A percentile compares a stretch with the other conserved stretches of the same genome.
These are phyloP conservation scores for Eupithecia subfuscata DNA, from an alignment of 2,888 invertebrate species.

Conservation along the genomic window DNA sequence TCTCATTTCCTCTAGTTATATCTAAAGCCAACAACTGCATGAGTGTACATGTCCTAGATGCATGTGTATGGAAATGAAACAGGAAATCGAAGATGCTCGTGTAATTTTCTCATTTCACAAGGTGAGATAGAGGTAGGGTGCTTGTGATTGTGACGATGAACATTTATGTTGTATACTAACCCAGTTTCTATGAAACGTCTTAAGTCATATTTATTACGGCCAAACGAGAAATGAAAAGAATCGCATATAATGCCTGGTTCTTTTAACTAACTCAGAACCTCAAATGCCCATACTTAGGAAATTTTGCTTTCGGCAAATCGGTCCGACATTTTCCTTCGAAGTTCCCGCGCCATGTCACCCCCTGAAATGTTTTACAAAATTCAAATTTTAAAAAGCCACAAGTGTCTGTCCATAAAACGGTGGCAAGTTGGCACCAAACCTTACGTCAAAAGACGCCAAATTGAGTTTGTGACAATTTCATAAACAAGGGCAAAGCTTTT, in stretches of 20 bases:
- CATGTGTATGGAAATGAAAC: constrained; percentile 33
- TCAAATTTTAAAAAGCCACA: background rate
- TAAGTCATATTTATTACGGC: background rate
- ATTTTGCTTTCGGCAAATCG: no score
- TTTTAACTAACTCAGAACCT: background rate
- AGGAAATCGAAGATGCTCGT: constrained; percentile 34
- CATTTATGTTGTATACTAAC: background rate
- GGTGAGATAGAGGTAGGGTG: background rate
- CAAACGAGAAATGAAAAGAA: background rate
- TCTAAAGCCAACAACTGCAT: background rate
- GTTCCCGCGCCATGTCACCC: no score
- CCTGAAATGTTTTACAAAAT: no score
- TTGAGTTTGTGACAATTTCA: constrained; percentile 19
- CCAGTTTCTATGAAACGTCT: background rate
- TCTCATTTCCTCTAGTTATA: background rate
- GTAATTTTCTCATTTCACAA: constrained; percentile 22
- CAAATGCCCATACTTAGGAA: no score
- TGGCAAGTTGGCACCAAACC: background rate
- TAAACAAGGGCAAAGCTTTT: constrained; percentile 13
- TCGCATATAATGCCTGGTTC: background rate
- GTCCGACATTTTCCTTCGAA: no score
- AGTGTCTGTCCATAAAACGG: background rate
- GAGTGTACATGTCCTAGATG: no score
- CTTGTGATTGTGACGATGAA: background rate
- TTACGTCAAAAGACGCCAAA: constrained; percentile 1